These are phyloP conservation scores for Macropus fuliginosus DNA, from an alignment of 2,797 vertebrate species.

Conservation along the genomic window DNA sequence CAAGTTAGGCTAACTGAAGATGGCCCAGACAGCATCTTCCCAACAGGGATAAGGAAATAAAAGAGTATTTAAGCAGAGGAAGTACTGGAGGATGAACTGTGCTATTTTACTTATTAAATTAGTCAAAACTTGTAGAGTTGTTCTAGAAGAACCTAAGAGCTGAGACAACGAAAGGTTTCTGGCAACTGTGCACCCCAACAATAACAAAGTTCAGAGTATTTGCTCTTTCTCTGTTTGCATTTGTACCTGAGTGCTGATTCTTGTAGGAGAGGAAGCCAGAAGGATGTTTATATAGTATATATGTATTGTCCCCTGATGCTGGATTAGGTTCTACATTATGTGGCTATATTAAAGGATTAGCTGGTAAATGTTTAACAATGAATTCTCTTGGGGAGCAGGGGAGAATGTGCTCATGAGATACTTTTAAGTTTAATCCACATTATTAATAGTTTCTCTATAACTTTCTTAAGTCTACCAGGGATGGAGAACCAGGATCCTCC, in stretches of 20 bases:
- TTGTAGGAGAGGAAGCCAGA: background rate
- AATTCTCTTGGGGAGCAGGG: background rate
- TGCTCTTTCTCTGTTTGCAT: background rate
- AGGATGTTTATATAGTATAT: background rate
- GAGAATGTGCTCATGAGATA: background rate
- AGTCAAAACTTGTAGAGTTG: background rate
- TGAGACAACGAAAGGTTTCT: background rate
- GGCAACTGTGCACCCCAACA: background rate
- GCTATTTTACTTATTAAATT: background rate
- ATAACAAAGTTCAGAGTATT: background rate
- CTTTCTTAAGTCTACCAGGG: background rate
- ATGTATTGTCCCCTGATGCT: background rate
- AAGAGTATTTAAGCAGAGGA: background rate
- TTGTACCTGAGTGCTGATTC: background rate
- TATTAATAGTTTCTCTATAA: background rate
- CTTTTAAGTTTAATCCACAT: background rate
- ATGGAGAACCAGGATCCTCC: too few relatives aligned
- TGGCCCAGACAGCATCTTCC: background rate
- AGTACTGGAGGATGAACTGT: background rate
- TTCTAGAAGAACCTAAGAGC: background rate
- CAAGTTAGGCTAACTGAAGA: background rate
- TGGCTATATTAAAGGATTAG: background rate
- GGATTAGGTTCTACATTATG: background rate
- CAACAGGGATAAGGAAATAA: background rate
- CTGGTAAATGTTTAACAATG: background rate